These are phyloP conservation scores for Balanococcus diminutus DNA, from an alignment of 2,888 invertebrate genomes.

Conservation along the genomic window DNA sequence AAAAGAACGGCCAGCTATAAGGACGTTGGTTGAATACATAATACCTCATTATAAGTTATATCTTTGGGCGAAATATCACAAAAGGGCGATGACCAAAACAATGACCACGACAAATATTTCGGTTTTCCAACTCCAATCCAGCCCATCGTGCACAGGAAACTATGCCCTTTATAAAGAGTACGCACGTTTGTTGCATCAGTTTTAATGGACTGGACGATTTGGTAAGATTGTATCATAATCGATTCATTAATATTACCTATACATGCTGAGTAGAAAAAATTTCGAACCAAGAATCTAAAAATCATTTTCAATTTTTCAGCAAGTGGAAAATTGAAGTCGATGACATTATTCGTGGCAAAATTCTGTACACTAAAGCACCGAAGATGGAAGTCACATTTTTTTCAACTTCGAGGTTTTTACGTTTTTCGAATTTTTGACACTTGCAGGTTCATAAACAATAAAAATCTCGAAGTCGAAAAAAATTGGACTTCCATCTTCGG, in stretches of 20 bases:
- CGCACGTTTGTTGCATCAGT: background rate
- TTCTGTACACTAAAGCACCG: no score
- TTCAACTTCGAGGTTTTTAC: no score
- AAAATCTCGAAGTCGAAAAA: no score
- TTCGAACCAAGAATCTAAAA: background rate
- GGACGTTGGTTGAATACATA: slow-evolving; percentile 15
- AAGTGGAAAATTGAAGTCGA: no score
- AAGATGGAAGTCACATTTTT: no score
- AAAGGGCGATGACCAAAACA: slow-evolving; percentile 40
- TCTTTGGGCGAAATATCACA: slow-evolving; percentile 22
- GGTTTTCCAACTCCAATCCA: background rate
- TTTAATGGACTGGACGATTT: background rate
- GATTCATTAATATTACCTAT: background rate
- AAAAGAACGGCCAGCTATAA: background rate
- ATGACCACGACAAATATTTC: slow-evolving; percentile 28
- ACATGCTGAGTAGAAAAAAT: background rate
- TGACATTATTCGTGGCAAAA: no score
- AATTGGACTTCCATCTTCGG: no score
- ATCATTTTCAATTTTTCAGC: background rate
- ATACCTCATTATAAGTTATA: slow-evolving; percentile 20
- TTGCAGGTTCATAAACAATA: no score
- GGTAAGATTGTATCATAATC: background rate
- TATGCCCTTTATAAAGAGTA: background rate
- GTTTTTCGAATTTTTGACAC: no score
- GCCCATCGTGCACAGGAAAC: background rate